Conservation (phyloP, 1,140 invertebrate genomes). For the Aethina tumida region DNA sequence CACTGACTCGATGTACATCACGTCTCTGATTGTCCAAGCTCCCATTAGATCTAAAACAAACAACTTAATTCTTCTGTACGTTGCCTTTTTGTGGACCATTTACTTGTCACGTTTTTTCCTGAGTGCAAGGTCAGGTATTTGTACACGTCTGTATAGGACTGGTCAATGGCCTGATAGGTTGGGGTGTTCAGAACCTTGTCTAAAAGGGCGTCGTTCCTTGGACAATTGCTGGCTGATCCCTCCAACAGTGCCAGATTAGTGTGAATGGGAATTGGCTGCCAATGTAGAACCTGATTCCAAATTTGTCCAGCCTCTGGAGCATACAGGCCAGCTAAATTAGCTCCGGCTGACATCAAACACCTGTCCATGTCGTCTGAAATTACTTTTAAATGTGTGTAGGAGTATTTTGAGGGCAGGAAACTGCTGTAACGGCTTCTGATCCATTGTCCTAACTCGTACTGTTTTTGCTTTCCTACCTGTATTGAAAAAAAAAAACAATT, state of each 20-base stretch:
- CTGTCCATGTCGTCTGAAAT: constrained; percentile 66
- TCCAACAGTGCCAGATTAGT: background rate
- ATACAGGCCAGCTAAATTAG: constrained; percentile 70
- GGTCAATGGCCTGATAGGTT: background rate
- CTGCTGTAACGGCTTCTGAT: constrained; percentile 55
- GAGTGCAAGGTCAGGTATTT: background rate
- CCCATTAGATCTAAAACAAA: no score
- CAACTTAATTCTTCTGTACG: no score
- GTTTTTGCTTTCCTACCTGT: constrained; percentile 63
- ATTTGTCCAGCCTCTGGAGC: constrained; percentile 54
- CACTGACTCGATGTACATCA: no score
- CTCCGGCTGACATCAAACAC: constrained; percentile 75
- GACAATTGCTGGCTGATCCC: background rate
- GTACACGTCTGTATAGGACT: background rate
- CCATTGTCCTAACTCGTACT: constrained; percentile 62
- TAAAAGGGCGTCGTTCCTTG: background rate
- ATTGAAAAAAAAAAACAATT: constrained; percentile 13
- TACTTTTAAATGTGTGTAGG: constrained; percentile 51
- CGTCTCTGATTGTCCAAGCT: no score
- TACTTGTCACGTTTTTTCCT: background rate
- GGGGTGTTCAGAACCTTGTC: background rate
- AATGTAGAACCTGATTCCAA: constrained; percentile 59
- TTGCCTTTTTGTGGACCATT: background rate
- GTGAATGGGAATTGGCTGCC: constrained; percentile 81
- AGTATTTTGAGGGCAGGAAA: constrained; percentile 51